Evolutionary conservation across 2,888 invertebrate species (phyloP), one percentile per base, ranked within the genome.

Genomic region (Bruchidius siliquastri): DNA sequence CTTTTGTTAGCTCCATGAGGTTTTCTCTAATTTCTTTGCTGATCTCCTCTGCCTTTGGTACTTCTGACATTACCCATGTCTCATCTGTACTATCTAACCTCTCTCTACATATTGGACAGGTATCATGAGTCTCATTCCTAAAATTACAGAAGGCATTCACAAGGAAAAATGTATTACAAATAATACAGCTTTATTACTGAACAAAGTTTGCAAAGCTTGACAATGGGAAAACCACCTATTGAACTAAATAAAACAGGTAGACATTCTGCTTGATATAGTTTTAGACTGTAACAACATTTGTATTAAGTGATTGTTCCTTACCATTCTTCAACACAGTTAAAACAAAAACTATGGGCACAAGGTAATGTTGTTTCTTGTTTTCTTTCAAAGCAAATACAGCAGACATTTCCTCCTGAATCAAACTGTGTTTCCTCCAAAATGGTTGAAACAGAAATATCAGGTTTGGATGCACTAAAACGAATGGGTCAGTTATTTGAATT

Each of bases 241-340:
- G n/a, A n/a, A n/a, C n/a, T n/a, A n/a, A n/a, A n/a, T n/a, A n/a
- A n/a, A n/a, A n/a, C n/a, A n/a, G n/a, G n/a, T n/a, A n/a, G n/a
- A n/a, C n/a, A n/a, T n/a, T n/a, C n/a, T n/a, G n/a, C n/a, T n/a
- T n/a, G n/a, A n/a, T n/a, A n/a, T n/a, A n/a, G n/a, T n/a, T n/a
- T n/a, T n/a, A n/a, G n/a, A n/a, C n/a, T n/a, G n/a, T n/a, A n/a
- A n/a, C n/a, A n/a, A n/a, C n/a, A n/a, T n/a, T n/a, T n/a, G n/a
- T n/a, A n/a, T n/a, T n/a, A n/a, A n/a, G n/a, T n/a, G n/a, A 4
- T 26, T 26, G 8, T 69, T 70, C 74, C 75, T 73, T 77, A 91
- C 93, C 93, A 93, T 85, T 91, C 90, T 81, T 92, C 91, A 78
- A 93, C 92, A 83, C 93, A 93, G 72, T 89, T 88, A 75, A 90